phyloP scores from a whole-genome alignment of 2,113 vertebrate species.

The Psilopogon haemacephalus region DNA sequence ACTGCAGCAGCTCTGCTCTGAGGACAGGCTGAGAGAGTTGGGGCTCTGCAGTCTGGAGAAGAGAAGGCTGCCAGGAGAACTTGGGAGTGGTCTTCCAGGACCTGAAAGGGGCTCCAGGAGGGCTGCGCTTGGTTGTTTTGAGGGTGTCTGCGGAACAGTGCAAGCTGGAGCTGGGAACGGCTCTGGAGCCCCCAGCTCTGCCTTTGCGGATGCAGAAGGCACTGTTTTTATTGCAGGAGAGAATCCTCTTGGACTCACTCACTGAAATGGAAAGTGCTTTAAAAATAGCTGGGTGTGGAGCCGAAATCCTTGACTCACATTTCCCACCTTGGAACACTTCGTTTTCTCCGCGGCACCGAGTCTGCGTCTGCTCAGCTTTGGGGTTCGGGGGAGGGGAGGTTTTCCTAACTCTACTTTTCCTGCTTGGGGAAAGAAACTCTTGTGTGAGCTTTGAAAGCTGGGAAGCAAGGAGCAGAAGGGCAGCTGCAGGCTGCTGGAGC shows the following conservation, averaged over 20 bases:
- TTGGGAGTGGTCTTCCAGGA: too few relatives aligned
- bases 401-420: too few relatives aligned
- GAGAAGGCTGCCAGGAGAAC: too few relatives aligned
- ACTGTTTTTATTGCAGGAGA: background rate
- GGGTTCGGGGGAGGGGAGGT: too few relatives aligned
- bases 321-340: conserved; percentile 60
- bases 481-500: too few relatives aligned
- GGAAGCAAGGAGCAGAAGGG: too few relatives aligned
- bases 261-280: conserved; percentile 48
- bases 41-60: too few relatives aligned
- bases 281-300: conserved; percentile 65
- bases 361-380: background rate
- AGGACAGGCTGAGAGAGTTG: too few relatives aligned
- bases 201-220: background rate
- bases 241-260: background rate
- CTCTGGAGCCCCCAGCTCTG: background rate
- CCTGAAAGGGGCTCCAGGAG: too few relatives aligned
- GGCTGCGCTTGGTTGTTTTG: background rate
- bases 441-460: too few relatives aligned
- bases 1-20: too few relatives aligned
- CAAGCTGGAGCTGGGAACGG: background rate
- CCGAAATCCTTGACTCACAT: conserved; percentile 55
- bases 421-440: too few relatives aligned
- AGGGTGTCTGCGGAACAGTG: background rate
- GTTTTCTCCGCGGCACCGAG: background rate